These are phyloP conservation scores for Raja brachyura DNA, from an alignment of 2,113 vertebrate genomes.

Conservation along the genomic window DNA sequence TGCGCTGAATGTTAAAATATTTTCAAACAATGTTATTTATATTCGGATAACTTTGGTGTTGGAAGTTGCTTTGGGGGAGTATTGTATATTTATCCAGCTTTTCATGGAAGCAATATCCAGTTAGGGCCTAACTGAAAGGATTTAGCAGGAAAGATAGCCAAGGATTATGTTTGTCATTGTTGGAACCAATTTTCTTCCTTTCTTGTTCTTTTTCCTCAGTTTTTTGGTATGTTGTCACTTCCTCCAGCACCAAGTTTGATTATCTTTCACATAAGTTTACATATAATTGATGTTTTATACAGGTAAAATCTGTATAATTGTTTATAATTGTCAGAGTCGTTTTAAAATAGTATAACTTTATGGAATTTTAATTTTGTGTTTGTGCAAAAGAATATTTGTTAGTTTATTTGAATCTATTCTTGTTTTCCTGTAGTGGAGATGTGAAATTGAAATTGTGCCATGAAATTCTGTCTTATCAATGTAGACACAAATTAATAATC, in stretches of 20 bases:
- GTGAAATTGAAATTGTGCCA: not conserved
- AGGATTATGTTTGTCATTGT: no score
- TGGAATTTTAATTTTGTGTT: not conserved
- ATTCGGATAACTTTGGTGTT: not conserved
- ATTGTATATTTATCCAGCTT: not conserved
- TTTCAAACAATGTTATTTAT: not conserved
- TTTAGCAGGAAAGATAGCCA: no score
- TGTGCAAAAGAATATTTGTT: not conserved
- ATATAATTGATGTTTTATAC: not conserved
- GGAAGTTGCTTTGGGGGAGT: not conserved
- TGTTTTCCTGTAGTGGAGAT: not conserved
- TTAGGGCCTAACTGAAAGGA: no score
- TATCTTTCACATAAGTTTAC: not conserved
- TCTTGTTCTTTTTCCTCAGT: not conserved
- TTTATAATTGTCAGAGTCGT: not conserved
- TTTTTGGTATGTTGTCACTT: not conserved
- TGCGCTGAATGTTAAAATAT: not conserved
- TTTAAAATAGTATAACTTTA: not conserved
- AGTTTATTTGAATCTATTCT: not conserved
- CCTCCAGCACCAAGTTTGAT: not conserved
- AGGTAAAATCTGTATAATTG: not conserved
- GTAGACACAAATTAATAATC: no score
- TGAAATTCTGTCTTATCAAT: not conserved
- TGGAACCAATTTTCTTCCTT: not conserved
- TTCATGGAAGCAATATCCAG: no score